Percentiles rank a stretch among this genome's conserved stretches.
These are phyloP conservation scores for Drepanosiphum platanoidis DNA, from an alignment of 2,888 invertebrate genomes.

Conservation along the genomic window DNA sequence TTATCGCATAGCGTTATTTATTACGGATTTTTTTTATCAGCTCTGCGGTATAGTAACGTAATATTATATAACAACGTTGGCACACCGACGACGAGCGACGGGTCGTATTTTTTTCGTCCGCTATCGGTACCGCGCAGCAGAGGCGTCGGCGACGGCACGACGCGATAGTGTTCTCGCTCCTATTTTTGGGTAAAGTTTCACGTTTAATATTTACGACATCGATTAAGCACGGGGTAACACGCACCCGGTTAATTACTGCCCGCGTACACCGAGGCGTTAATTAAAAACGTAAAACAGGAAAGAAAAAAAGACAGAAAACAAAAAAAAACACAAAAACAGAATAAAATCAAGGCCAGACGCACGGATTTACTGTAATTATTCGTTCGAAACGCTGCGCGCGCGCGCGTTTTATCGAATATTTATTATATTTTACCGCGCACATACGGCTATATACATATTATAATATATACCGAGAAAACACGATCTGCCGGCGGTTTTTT, in stretches of 20 bases:
- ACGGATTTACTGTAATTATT: conserved; percentile 10
- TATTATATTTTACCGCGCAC: neutral
- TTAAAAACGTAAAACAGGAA: conserved; percentile 15
- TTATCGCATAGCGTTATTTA: neutral
- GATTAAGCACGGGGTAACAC: conserved; percentile 31
- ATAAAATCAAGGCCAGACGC: conserved; percentile 38
- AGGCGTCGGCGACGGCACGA: neutral
- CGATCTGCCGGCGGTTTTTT: neutral
- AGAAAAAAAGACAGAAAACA: neutral
- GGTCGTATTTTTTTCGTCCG: neutral
- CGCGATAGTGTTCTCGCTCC: neutral
- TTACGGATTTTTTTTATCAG: neutral
- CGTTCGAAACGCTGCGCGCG: neutral
- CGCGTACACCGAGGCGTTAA: conserved; percentile 34
- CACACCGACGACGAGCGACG: neutral
- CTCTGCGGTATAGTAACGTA: neutral
- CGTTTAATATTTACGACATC: conserved; percentile 33
- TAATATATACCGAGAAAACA: neutral
- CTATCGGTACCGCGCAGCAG: neutral
- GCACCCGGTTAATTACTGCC: conserved; percentile 44
- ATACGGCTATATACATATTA: neutral
- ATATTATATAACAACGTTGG: neutral
- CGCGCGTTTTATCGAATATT: neutral
- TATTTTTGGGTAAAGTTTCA: conserved; percentile 46
- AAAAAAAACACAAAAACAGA: neutral